These are phyloP conservation scores for Scytalopus superciliaris DNA, from an alignment of 2,113 vertebrate species.

Conservation along the genomic window DNA sequence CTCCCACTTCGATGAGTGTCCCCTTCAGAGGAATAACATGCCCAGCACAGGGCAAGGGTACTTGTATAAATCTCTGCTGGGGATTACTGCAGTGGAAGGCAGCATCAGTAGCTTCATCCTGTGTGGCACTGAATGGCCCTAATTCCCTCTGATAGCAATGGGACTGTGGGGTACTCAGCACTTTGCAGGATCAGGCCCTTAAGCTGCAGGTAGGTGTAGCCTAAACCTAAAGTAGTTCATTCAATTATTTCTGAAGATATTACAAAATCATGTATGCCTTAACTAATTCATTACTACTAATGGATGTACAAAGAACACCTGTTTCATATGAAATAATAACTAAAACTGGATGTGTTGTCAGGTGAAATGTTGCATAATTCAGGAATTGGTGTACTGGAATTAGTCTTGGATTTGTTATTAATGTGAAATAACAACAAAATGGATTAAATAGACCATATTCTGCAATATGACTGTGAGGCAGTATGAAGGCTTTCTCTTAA, in stretches of 20 bases:
- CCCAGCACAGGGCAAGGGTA: not conserved
- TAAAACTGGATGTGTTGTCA: not conserved
- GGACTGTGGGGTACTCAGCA: not conserved
- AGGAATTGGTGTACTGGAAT: not conserved
- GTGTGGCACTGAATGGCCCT: not conserved
- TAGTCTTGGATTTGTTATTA: slow-evolving; percentile 27
- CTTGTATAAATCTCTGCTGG: not conserved
- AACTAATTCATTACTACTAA: slow-evolving; percentile 1
- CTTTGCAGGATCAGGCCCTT: not conserved
- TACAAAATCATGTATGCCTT: not conserved
- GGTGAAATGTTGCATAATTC: slow-evolving; percentile 22
- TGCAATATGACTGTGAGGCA: slow-evolving; percentile 33
- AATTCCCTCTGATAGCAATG: not conserved
- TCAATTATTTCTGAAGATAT: slow-evolving; percentile 54
- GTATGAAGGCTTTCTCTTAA: slow-evolving; percentile 49
- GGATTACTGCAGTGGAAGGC: not conserved
- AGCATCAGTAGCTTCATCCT: not conserved
- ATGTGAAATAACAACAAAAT: slow-evolving; percentile 6
- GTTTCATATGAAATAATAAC: slow-evolving; percentile 15
- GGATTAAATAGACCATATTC: not conserved
- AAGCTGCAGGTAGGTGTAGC: not conserved
- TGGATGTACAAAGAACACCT: slow-evolving; percentile 4
- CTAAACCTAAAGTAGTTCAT: not conserved
- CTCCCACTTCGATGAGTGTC: not conserved
- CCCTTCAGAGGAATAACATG: not conserved